Evolutionary conservation across 2,888 invertebrate genomes (phyloP), one percentile per base, ranked within the genome.

Genomic region (Platycnemis pennipes): DNA sequence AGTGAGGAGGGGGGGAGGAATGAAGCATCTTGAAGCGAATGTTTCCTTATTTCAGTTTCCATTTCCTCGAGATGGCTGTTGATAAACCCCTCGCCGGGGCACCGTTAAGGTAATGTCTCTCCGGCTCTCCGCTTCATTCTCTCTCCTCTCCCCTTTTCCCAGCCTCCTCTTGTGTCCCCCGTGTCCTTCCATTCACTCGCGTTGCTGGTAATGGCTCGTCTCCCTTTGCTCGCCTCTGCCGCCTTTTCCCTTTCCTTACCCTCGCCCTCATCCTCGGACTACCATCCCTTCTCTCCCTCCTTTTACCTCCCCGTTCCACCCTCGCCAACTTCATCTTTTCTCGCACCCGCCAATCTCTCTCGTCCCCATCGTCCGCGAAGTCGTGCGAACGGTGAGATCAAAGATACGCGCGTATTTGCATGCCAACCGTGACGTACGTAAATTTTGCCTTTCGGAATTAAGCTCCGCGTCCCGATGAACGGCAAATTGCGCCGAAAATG

Each of bases 41-140:
- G 89, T 89, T 89, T 89, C 56, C 89, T 56, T 89, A 89, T 89
- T 89, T 63, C 89, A 89, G 91, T 91, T 91, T 91, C 91, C 69
- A 91, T 69, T 91, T 91, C 91, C 91, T 91, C 16, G 53, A 8
- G 89, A 89, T 89, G 63, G 89, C 89, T 91, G 91, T 91, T 91
- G 91, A 91, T 91, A 91, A 91, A 91, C 91, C 91, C n/a, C 91
- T 56, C 56, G 89, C 89, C n/a, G 91, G 91, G 44, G 69, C n/a
- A 91, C 89, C 89, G 89, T 89, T 89, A 89, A 89, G 89, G 56
- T 89, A 89, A 89, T 89, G 89, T 56, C 42, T n/a, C 45, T 77
- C 77, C 37, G n/a, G 77, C 37, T 31, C 37, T 77, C 77, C 37
- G 1, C 13, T 31, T 56, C n/a, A n/a, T n/a, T 49, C 69, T n/a